Conservation (phyloP, 2,113 vertebrate genomes). For the Pelecanus crispus region DNA sequence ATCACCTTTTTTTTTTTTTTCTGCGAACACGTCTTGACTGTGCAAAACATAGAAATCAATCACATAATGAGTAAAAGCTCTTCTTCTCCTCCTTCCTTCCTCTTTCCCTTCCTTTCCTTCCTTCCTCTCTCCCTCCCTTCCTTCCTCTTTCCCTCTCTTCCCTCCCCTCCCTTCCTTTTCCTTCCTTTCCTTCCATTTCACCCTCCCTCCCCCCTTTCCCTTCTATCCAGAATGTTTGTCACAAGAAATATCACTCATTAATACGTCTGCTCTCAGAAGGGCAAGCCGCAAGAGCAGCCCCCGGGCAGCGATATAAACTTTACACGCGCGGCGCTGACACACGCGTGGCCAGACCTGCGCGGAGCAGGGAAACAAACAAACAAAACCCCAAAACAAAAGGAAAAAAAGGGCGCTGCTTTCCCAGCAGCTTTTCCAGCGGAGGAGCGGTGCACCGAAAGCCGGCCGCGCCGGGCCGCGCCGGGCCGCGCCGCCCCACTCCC, state of each 20-base stretch:
- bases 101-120: constrained; percentile 40
- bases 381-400: not conserved
- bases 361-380: too few species aligned
- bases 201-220: not conserved
- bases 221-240: not conserved
- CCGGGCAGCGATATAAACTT: not conserved
- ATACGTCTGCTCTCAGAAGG: too few species aligned
- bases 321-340: fast-evolving
- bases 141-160: too few species aligned
- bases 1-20: not conserved
- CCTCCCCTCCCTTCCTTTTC: constrained; percentile 69
- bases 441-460: too few species aligned
- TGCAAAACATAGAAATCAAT: not conserved
- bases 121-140: not conserved
- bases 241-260: not conserved
- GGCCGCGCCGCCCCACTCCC: not conserved
- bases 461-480: too few species aligned
- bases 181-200: constrained; percentile 66
- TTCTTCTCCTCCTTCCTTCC: constrained; percentile 4
- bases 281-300: not conserved
- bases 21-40: not conserved
- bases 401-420: not conserved
- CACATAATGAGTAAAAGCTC: not conserved
- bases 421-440: not conserved
- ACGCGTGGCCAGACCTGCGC: not conserved